These are phyloP conservation scores for Eupeodes latifasciatus DNA, from an alignment of 2,888 invertebrate species.

Conservation along the genomic window DNA sequence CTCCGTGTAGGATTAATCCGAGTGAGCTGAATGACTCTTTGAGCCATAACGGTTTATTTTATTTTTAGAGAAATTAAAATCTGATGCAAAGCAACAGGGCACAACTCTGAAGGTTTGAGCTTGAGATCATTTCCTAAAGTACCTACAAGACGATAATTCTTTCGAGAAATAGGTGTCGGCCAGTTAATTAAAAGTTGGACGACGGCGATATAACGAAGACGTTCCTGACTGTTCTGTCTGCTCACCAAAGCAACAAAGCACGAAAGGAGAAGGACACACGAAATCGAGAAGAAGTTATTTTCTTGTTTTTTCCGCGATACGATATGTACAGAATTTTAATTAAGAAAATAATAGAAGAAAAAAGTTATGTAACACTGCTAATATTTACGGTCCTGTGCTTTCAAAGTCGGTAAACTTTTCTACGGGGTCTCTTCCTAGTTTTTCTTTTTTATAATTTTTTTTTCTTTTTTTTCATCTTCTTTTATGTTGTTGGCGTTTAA, in stretches of 20 bases:
- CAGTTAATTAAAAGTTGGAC: conserved; percentile 73
- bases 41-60: background rate
- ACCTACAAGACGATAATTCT: conserved; percentile 17
- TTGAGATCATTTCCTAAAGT: conserved; percentile 5
- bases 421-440: conserved; percentile 31
- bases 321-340: conserved; percentile 71
- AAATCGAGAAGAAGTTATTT: conserved; percentile 24
- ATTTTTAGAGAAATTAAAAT: conserved; percentile 12
- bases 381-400: conserved; percentile 66
- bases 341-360: conserved; percentile 48
- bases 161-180: conserved; percentile 55
- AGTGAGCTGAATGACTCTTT: conserved; percentile 32
- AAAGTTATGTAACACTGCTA: conserved; percentile 43
- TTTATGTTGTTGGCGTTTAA: conserved; percentile 66
- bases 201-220: conserved; percentile 50
- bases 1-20: conserved; percentile 5
- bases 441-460: background rate
- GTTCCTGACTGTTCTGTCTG: conserved; percentile 6
- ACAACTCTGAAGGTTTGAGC: background rate
- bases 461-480: background rate
- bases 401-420: conserved; percentile 71
- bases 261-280: conserved; percentile 1
- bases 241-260: background rate
- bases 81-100: conserved; percentile 62
- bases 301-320: conserved; percentile 22